A percentile compares a stretch with the other conserved stretches of the same genome.
phyloP scores from a whole-genome alignment of 2,113 vertebrate species.

The Dasyurus viverrinus region DNA sequence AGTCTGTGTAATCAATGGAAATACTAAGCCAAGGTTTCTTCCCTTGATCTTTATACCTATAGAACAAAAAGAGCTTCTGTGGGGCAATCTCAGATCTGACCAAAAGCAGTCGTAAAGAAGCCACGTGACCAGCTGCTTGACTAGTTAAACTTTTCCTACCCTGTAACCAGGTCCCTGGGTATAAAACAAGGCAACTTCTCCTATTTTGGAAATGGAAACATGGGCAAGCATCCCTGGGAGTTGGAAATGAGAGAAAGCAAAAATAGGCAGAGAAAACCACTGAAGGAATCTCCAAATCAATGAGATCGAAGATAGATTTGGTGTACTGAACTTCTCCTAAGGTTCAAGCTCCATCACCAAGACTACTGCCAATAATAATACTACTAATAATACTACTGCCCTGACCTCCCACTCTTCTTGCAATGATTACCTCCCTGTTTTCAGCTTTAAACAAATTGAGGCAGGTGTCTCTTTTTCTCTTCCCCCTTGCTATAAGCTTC shows the following conservation, averaged over 20 bases:
- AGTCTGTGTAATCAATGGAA: not conserved
- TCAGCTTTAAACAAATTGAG: not conserved
- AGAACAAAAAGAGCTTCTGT: not conserved
- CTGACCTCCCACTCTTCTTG: too few species aligned
- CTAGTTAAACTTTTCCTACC: not conserved
- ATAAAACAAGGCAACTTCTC: not conserved
- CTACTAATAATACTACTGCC: not conserved
- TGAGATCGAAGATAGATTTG: too few species aligned
- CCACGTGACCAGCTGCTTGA: not conserved
- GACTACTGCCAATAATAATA: too few species aligned
- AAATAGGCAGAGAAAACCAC: not conserved
- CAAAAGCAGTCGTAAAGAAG: not conserved
- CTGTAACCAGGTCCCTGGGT: not conserved
- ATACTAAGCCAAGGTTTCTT: not conserved
- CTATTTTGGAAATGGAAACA: not conserved
- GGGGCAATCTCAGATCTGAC: not conserved
- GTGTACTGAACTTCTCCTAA: not conserved
- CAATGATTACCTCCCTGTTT: not conserved
- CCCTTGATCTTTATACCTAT: not conserved
- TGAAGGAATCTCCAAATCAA: not conserved
- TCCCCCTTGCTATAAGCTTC: not conserved
- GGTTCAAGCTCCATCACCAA: not conserved
- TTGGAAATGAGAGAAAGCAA: not conserved
- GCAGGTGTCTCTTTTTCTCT: not conserved
- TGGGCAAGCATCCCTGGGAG: not conserved